These are phyloP conservation scores for Mactra quadrangularis DNA, from an alignment of 1,140 invertebrate genomes.

Conservation along the genomic window DNA sequence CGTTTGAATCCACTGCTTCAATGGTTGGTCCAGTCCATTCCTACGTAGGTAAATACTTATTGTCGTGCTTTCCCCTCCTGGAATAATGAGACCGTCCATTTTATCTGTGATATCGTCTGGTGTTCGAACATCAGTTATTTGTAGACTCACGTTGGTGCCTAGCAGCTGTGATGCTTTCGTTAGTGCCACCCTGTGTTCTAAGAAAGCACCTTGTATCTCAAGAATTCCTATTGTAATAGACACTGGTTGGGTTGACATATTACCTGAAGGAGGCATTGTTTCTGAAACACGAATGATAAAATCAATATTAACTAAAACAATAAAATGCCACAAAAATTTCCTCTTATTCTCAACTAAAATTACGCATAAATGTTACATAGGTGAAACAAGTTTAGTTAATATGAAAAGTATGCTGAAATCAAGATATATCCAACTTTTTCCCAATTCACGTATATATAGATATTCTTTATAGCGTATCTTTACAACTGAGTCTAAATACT, in stretches of 20 bases:
- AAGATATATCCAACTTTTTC: too few relatives aligned
- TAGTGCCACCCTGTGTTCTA: slow-evolving; percentile 75
- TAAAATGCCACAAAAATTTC: too few relatives aligned
- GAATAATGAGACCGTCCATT: slow-evolving; percentile 77
- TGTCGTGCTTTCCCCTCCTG: slow-evolving; percentile 80
- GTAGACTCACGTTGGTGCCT: slow-evolving; percentile 23
- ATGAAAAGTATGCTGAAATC: too few relatives aligned
- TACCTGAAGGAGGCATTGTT: slow-evolving; percentile 47
- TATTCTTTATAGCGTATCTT: too few relatives aligned
- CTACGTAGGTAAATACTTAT: slow-evolving; percentile 76
- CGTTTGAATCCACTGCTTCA: slow-evolving; percentile 73
- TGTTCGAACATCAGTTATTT: slow-evolving; percentile 67
- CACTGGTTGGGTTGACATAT: neutral
- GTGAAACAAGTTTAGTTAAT: too few relatives aligned
- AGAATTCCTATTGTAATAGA: slow-evolving; percentile 69
- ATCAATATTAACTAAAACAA: too few relatives aligned
- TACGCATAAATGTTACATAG: too few relatives aligned
- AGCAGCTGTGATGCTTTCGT: slow-evolving; percentile 62
- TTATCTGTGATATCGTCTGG: slow-evolving; percentile 66
- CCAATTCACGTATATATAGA: too few relatives aligned
- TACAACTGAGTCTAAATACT: too few relatives aligned
- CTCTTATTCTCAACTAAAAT: too few relatives aligned
- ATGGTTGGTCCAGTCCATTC: slow-evolving; percentile 73
- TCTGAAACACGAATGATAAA: slow-evolving; percentile 2
- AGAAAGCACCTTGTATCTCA: slow-evolving; percentile 78